These are phyloP conservation scores for Halictus ligatus DNA, from an alignment of 2,888 invertebrate species.

Conservation along the genomic window DNA sequence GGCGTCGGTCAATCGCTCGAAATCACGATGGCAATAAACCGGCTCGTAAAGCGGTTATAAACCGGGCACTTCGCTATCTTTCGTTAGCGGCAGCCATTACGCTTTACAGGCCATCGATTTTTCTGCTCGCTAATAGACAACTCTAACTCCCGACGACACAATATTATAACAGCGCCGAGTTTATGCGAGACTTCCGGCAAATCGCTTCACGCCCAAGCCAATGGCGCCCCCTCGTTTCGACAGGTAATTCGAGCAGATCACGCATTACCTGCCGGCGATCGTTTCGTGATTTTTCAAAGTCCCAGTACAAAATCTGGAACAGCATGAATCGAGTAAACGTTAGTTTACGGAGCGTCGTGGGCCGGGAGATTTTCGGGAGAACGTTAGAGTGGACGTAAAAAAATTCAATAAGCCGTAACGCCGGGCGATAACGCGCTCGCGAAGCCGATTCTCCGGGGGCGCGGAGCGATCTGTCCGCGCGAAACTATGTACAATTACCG, in stretches of 20 bases:
- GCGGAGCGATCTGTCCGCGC: slow-evolving; percentile 49
- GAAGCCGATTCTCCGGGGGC: slow-evolving; percentile 28
- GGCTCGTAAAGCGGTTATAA: slow-evolving; percentile 65
- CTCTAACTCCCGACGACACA: not conserved
- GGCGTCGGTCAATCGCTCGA: slow-evolving; percentile 45
- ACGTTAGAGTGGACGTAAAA: not conserved
- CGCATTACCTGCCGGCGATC: too few species aligned
- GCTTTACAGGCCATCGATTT: slow-evolving; percentile 66
- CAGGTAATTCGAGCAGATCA: not conserved
- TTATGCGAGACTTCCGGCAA: not conserved
- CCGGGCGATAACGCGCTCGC: slow-evolving; percentile 38
- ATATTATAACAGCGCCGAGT: not conserved
- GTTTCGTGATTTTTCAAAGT: too few species aligned
- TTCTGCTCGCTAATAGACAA: slow-evolving; percentile 43
- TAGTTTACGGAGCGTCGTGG: not conserved
- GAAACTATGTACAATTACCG: slow-evolving; percentile 56
- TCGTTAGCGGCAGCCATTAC: slow-evolving; percentile 58
- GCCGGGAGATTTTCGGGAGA: not conserved
- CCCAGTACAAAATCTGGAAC: too few species aligned
- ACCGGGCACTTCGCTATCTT: slow-evolving; percentile 63
- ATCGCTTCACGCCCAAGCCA: not conserved
- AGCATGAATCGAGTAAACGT: not conserved
- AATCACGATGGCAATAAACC: slow-evolving; percentile 64
- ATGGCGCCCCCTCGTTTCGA: slow-evolving; percentile 16
- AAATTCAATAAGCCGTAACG: slow-evolving; percentile 47